phyloP scores from a whole-genome alignment of 2,888 invertebrate species.

The Sinelater perroti region DNA sequence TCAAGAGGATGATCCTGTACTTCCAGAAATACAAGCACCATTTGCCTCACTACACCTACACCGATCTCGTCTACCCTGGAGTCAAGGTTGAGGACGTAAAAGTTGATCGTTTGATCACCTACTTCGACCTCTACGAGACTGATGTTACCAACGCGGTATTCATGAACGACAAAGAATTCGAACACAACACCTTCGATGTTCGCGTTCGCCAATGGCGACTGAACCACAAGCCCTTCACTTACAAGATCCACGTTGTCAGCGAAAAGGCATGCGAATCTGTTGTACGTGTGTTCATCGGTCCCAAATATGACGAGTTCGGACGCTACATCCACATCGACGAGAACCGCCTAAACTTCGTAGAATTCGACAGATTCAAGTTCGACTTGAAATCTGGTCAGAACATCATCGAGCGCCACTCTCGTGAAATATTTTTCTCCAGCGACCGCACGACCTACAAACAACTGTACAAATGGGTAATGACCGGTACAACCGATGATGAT shows the following conservation, averaged over 20 bases:
- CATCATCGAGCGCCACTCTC: constrained; percentile 72
- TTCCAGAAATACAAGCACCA: constrained; percentile 69
- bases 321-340: constrained; percentile 64
- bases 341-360: constrained; percentile 68
- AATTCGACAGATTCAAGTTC: constrained; percentile 68
- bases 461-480: constrained; percentile 70
- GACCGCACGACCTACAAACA: constrained; percentile 73
- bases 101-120: constrained; percentile 73
- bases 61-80: constrained; percentile 69
- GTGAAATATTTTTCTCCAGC: constrained; percentile 70
- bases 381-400: constrained; percentile 72
- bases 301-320: constrained; percentile 70
- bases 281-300: constrained; percentile 74
- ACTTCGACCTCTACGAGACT: constrained; percentile 71
- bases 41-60: constrained; percentile 68
- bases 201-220: constrained; percentile 74
- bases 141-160: constrained; percentile 69
- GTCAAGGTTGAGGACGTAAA: constrained; percentile 71
- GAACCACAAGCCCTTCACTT: constrained; percentile 74
- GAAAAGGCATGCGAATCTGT: constrained; percentile 67
- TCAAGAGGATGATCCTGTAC: constrained; percentile 68
- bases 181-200: constrained; percentile 61
- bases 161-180: constrained; percentile 61
- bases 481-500: constrained; percentile 37
- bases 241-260: constrained; percentile 68